Evolutionary conservation across 2,888 invertebrate genomes (phyloP), one percentile per base, ranked within the genome.

Genomic region (Eumacrocentrus americanus): DNA sequence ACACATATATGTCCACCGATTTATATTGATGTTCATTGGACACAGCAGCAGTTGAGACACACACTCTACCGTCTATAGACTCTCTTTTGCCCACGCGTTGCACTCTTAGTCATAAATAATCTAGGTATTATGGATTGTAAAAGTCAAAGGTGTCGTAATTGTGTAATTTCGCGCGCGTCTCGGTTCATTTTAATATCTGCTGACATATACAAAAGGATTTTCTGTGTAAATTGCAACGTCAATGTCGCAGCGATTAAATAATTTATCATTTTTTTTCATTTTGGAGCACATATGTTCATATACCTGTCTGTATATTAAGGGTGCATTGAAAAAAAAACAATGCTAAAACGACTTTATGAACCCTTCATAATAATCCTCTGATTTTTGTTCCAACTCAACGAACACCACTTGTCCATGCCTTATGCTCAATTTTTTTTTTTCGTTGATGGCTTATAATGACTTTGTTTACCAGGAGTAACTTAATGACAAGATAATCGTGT

Each of bases 301-400:
- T 5, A 52, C 23, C 11, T 12, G 23, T 25, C 7, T 3, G 12
- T 46, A 3, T 7, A 25, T 12, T 12, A 23, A 25, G 46, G 46
- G 25, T 25, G 25, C 3, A 47, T 14, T 9, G 14, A 14, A 34
- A 50, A 52, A 52, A 52, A 46, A 46, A 46, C 18, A 25, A 52
- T n/a, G 34, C 47, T 47, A 52, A 52, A 52, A 22, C 38, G 20
- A 37, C 12, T 59, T 53, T 53, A 53, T 53, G 47, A 59, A 52
- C 59, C 59, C 59, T 59, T 59, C 59, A 54, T 59, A 59, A 52
- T 52, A 58, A 58, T 29, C 22, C 50, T 38, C n/a, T 29, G 29
- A 50, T 48, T 57, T 57, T 50, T 40, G 29, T 50, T 48, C 59
- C 65, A 64, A 69, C 63, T 64, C 68, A 63, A 58, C 61, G 62